Percentiles rank a stretch among this genome's conserved stretches.
These are phyloP conservation scores for Doryteuthis pealeii DNA, from an alignment of 1,140 invertebrate genomes.

Conservation along the genomic window DNA sequence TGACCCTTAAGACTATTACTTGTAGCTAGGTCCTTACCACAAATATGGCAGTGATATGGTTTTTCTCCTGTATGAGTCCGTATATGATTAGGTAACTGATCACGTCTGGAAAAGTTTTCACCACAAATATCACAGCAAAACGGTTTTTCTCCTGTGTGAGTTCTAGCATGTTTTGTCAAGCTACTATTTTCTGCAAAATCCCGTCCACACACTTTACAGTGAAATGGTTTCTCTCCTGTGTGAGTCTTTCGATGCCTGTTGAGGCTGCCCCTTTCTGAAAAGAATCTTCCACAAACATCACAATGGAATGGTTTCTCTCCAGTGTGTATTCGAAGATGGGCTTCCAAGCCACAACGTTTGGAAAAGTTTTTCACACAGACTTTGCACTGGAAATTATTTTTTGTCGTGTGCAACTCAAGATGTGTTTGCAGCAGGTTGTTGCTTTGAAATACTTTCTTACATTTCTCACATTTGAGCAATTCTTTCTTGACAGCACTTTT, in stretches of 20 bases:
- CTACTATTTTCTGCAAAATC: neutral
- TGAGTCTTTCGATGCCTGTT: neutral
- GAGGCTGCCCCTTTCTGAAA: neutral
- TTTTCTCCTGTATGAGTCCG: constrained; percentile 15
- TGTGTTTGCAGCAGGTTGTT: neutral
- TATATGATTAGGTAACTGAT: neutral
- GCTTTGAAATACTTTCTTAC: constrained; percentile 3
- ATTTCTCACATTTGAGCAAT: constrained; percentile 14
- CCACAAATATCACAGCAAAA: constrained; percentile 15
- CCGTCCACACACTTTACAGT: constrained; percentile 4
- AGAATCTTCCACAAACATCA: constrained; percentile 8
- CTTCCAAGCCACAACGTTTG: constrained; percentile 26
- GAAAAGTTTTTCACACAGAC: constrained; percentile 35
- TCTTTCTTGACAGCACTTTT: neutral
- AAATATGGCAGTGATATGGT: constrained; percentile 21
- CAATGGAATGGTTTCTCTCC: constrained; percentile 14
- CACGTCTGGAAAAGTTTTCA: neutral
- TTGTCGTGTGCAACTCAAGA: neutral
- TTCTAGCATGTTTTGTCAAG: neutral
- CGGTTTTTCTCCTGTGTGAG: constrained; percentile 15
- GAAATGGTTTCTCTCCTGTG: constrained; percentile 10
- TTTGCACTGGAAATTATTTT: constrained; percentile 19
- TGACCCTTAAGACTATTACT: constrained; percentile 27
- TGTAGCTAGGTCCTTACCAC: constrained; percentile 22
- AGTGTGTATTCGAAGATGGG: constrained; percentile 66